Percentiles rank a stretch among this genome's conserved stretches.
phyloP scores from a whole-genome alignment of 2,888 invertebrate genomes.

The Ditylenchus weischeri region DNA sequence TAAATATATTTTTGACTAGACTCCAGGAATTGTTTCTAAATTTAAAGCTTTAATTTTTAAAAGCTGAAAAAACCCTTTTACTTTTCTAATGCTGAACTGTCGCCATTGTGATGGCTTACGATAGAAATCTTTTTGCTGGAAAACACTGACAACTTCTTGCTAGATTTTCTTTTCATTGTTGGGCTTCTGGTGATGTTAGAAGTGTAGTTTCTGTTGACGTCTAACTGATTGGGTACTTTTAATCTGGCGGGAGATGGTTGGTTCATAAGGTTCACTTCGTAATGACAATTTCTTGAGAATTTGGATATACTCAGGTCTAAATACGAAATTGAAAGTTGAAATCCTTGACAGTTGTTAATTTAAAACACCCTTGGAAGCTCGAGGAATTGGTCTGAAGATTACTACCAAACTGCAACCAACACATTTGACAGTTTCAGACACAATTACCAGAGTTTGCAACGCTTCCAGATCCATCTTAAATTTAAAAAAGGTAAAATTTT shows the following conservation, averaged over 20 bases:
- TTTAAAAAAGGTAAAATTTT: background rate
- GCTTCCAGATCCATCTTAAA: conserved; percentile 8
- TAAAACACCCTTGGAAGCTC: background rate
- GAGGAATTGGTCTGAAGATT: background rate
- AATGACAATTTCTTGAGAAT: no score
- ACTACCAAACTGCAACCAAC: background rate
- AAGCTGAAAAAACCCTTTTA: background rate
- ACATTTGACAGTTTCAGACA: conserved; percentile 5
- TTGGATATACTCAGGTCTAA: no score
- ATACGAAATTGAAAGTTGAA: no score
- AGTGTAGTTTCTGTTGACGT: conserved; percentile 11
- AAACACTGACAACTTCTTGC: background rate
- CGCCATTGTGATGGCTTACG: background rate
- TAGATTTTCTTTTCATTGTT: background rate
- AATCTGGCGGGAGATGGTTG: no score
- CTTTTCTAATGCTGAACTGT: background rate
- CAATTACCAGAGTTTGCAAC: background rate
- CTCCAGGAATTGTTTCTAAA: background rate
- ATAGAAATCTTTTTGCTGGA: conserved; percentile 1
- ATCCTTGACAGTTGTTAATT: no score
- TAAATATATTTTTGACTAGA: background rate
- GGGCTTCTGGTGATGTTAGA: background rate
- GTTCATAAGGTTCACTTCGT: no score
- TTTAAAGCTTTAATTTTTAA: background rate
- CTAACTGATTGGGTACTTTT: background rate